A percentile compares a stretch with the other conserved stretches of the same genome.
These are phyloP conservation scores for Pseudomugil tenellus DNA, from an alignment of 2,797 vertebrate genomes.

Conservation along the genomic window DNA sequence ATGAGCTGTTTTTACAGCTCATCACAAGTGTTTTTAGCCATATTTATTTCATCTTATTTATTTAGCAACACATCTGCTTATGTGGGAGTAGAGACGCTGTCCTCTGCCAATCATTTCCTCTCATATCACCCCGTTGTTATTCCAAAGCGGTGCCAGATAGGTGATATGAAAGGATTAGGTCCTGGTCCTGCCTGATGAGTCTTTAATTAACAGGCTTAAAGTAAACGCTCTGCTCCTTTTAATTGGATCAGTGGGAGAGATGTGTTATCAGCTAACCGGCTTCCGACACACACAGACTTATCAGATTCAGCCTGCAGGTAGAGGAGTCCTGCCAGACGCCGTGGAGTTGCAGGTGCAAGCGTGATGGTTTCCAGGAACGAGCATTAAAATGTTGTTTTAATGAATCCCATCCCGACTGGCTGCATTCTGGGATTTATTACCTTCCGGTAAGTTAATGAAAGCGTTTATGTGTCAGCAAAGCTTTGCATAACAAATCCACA, in stretches of 20 bases:
- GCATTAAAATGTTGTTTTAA: too few relatives aligned
- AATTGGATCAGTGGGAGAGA: constrained; percentile 81
- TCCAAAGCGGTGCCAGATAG: constrained; percentile 67
- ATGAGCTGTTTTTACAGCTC: constrained; percentile 10
- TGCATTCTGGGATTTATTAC: not conserved
- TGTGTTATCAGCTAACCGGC: constrained; percentile 82
- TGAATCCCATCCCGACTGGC: not conserved
- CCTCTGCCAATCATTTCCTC: constrained; percentile 53
- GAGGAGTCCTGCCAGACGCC: constrained; percentile 30
- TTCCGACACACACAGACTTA: constrained; percentile 71
- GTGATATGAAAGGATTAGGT: constrained; percentile 76
- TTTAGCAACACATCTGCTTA: too few relatives aligned
- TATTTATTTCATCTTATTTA: constrained; percentile 5
- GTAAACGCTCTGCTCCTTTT: constrained; percentile 79
- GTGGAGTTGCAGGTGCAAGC: constrained; percentile 26
- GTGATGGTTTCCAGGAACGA: constrained; percentile 61
- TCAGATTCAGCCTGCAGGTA: constrained; percentile 71
- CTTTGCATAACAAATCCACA: too few relatives aligned
- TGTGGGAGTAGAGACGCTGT: constrained; percentile 30
- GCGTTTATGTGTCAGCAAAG: too few relatives aligned
- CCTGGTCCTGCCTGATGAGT: constrained; percentile 68
- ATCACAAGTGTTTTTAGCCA: not conserved
- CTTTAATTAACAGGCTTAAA: constrained; percentile 85
- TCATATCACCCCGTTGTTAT: constrained; percentile 65
- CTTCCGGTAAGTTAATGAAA: too few relatives aligned